Conservation (phyloP, 1,140 invertebrate species). For the Neomicropteryx cornuta region DNA sequence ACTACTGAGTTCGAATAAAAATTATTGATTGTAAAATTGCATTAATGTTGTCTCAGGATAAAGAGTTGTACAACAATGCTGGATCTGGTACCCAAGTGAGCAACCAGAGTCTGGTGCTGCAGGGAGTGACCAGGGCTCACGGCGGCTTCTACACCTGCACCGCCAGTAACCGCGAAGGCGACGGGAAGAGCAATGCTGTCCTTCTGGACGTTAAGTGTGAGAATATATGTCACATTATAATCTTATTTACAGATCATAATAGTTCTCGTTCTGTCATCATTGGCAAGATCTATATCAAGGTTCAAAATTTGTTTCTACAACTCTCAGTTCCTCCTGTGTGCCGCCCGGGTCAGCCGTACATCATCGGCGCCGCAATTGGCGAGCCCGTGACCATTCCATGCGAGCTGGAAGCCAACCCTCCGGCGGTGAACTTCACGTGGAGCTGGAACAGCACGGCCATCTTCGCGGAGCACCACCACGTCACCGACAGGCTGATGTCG, state of each 20-base stretch:
- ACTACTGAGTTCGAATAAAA: too few relatives aligned
- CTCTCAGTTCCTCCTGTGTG: constrained; percentile 54
- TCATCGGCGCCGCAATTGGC: constrained; percentile 53
- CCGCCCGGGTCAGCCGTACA: constrained; percentile 45
- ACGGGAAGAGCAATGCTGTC: constrained; percentile 59
- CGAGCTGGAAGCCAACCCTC: constrained; percentile 60
- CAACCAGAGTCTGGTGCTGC: constrained; percentile 62
- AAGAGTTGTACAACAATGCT: constrained; percentile 49
- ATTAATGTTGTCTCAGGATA: too few relatives aligned
- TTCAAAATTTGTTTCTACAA: constrained; percentile 9
- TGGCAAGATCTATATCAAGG: background rate
- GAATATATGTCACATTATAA: too few relatives aligned
- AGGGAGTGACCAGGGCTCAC: constrained; percentile 47
- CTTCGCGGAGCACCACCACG: constrained; percentile 46
- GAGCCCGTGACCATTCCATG: constrained; percentile 52
- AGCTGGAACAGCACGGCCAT: constrained; percentile 58
- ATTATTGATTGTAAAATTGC: too few relatives aligned
- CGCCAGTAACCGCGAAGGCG: constrained; percentile 59
- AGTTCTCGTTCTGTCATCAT: too few relatives aligned
- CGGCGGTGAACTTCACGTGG: constrained; percentile 51
- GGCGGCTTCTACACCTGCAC: constrained; percentile 59
- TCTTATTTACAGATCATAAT: background rate
- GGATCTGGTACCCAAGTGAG: constrained; percentile 56
- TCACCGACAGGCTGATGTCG: too few relatives aligned
- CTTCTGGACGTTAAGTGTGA: constrained; percentile 62